Base-by-base conservation (phyloP, 1,140 invertebrate genomes). In the Drosophila sucinea region DNA sequence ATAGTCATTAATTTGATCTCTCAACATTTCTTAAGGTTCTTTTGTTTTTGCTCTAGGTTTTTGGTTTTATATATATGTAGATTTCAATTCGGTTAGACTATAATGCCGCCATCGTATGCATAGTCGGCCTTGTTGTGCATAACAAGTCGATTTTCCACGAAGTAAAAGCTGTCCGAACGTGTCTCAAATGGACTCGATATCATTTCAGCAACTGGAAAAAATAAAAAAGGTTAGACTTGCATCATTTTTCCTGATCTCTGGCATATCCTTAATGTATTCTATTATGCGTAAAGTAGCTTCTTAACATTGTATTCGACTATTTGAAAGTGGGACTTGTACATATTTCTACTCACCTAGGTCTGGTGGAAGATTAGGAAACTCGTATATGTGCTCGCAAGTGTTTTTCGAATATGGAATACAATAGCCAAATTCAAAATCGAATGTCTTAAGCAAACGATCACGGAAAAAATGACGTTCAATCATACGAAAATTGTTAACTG, bases 361-460 rank as follows among this genome's bases (percentile, higher is more conserved):
- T 55, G 95, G 93, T 79, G 96, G 95, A 73, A 99, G 93, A 58
- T 95, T 94, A 41, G 98, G 98, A 94, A 99, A 99, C 93, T 99
- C 98, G 93, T 99, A 99, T 93, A 99, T 99, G 93, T 99, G 98
- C 94, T 99, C 98, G 92, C 98, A 99, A 4, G 98, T 98, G 92
- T 99, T 99, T 86, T 96, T 96, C 73, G 98, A 99, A 92, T 98
- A 97, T 32, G 98, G 98, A 93, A 99, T 99, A 91, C 98, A 99
- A 93, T 99, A 99, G 54, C 98, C 98, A 94, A 99, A 99, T 92
- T 99, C 98, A 95, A 99, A 99, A 92, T 99, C 98, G 93, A 99
- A 99, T n/a, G 97, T 98, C 93, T 99, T 99, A 8, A 99, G 94
- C 54, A 99, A 92, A 67, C 95, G 96, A 83, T 99, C 97, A 56